A percentile compares a stretch with the other conserved stretches of the same genome.
phyloP scores from a whole-genome alignment of 2,797 vertebrate species.

The Varecia variegata region DNA sequence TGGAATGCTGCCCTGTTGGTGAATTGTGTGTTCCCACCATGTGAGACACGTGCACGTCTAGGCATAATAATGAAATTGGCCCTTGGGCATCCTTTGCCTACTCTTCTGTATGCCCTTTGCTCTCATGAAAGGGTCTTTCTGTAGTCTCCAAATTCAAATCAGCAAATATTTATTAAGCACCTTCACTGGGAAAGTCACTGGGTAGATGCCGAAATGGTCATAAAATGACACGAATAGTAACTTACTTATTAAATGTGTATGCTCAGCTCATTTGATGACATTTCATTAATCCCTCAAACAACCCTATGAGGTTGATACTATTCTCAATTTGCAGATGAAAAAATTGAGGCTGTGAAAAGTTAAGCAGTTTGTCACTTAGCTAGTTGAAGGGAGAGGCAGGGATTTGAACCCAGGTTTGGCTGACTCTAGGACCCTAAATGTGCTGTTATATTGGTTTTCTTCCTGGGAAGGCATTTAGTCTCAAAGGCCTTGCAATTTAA shows the following conservation, averaged over 20 bases:
- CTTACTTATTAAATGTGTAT: background rate
- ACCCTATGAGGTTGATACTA: background rate
- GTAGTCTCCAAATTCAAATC: background rate
- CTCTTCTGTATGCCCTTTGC: background rate
- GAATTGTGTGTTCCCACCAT: background rate
- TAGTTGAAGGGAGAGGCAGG: background rate
- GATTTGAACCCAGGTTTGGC: background rate
- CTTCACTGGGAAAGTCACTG: background rate
- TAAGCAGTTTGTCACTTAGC: background rate
- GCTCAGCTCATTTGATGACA: background rate
- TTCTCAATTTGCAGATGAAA: background rate
- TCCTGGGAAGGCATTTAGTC: background rate
- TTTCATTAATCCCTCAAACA: background rate
- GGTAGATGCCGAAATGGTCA: background rate
- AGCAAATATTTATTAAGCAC: constrained; percentile 19
- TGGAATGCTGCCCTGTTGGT: background rate
- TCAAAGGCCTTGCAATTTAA: background rate
- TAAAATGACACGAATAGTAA: background rate
- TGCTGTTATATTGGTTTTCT: background rate
- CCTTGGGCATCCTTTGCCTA: background rate
- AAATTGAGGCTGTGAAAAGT: background rate
- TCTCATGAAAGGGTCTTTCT: background rate
- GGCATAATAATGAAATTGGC: background rate
- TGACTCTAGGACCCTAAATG: background rate
- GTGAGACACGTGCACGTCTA: background rate